These are phyloP conservation scores for Bombus confusus DNA, from an alignment of 1,140 invertebrate genomes.

Conservation along the genomic window DNA sequence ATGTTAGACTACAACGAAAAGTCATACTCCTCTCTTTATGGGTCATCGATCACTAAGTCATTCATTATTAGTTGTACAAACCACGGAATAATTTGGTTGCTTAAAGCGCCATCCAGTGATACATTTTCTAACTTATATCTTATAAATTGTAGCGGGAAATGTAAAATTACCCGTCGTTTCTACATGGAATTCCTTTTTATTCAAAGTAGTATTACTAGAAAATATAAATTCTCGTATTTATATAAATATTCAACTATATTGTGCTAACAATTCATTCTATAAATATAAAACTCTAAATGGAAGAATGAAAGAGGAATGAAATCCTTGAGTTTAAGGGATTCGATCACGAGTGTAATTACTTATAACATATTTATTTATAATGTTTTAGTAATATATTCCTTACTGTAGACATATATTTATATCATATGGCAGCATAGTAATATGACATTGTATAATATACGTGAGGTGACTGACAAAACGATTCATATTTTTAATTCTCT, in stretches of 20 bases:
- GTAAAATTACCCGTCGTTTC: neutral
- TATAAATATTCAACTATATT: neutral
- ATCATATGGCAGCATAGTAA: slow-evolving; percentile 82
- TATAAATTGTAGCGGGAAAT: neutral
- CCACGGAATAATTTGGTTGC: too few relatives aligned
- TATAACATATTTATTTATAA: slow-evolving; percentile 79
- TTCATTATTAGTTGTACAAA: neutral
- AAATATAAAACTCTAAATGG: neutral
- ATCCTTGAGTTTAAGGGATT: neutral
- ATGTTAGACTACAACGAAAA: slow-evolving; percentile 3
- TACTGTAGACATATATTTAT: slow-evolving; percentile 83
- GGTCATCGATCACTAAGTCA: neutral
- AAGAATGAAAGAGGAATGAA: neutral
- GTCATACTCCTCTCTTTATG: neutral
- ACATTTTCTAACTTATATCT: neutral
- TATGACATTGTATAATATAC: slow-evolving; percentile 81
- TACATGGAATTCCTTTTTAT: neutral
- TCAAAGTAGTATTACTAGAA: neutral
- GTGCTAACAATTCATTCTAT: neutral
- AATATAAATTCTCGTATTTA: neutral
- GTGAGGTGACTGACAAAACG: slow-evolving; percentile 79
- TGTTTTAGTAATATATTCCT: slow-evolving; percentile 81
- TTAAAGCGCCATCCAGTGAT: neutral
- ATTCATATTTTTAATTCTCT: slow-evolving; percentile 68
- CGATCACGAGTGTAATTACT: slow-evolving; percentile 49